Evolutionary conservation across 2,888 invertebrate species (phyloP), one percentile per base, ranked within the genome.

Genomic region (Heliconius erato): DNA sequence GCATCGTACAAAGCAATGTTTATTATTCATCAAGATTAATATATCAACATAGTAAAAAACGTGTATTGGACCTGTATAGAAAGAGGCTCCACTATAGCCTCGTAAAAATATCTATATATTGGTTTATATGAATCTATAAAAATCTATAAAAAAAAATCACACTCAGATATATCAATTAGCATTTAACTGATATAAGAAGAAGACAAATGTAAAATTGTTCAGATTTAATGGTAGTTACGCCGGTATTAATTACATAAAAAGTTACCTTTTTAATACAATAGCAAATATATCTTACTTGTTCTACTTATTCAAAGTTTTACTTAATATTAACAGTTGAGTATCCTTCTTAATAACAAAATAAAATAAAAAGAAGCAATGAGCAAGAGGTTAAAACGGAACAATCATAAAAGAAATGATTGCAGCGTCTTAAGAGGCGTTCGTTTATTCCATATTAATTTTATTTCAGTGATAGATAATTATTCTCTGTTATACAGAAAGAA

Each of bases 361-460:
- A 40, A 40, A 11, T 40, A 40, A 40, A 1, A 35, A 32, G 11
- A 40, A 40, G 89, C 9, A n/a, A 71, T 40, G n/a, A n/a, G 23
- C 89, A 87, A 89, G 87, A 85, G 85, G 87, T 90, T 92, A 92
- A 91, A 92, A 91, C 88, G 87, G 88, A 88, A 28, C 28, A 28
- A 28, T 28, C 28, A 28, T 28, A 28, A 28, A 28, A 28, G 28
- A 28, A 28, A 28, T 28, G 28, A 28, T 92, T 91, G 88, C 90
- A 88, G 92, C 92, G 92, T 68, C 71, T 72, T 68, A 79, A 83
- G 78, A 82, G 79, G 79, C 35, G 74, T 44, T 79, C 81, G 78
- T 83, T 83, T 72, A 77, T 67, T 74, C 81, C 79, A 81, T 80
- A 81, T 69, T 9, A 23, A 35, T 84, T 65, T 80, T 82, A 82